Percentiles rank a stretch among this genome's conserved stretches.
These are phyloP conservation scores for Oplegnathus fasciatus DNA, from an alignment of 2,113 vertebrate species.

Conservation along the genomic window DNA sequence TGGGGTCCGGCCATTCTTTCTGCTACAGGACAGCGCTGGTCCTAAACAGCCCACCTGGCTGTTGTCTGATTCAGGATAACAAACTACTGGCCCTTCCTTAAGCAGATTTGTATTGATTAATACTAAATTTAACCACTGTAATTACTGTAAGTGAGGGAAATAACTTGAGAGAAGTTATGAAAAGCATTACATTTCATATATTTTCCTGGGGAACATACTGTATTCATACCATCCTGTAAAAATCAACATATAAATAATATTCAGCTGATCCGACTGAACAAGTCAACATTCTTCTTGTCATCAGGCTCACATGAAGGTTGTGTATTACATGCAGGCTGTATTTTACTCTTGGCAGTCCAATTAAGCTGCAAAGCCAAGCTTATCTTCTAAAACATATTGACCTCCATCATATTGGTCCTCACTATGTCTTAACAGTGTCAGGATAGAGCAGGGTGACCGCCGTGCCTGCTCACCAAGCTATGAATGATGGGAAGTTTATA, in stretches of 20 bases:
- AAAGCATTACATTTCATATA: background rate
- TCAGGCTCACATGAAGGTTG: background rate
- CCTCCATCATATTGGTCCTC: conserved; percentile 24
- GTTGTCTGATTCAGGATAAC: conserved; percentile 3
- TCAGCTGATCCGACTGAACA: background rate
- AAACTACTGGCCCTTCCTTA: background rate
- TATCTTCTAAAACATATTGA: conserved; percentile 31
- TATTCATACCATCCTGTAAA: background rate
- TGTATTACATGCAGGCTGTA: conserved; percentile 11
- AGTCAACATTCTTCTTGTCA: background rate
- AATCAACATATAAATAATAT: background rate
- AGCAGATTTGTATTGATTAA: background rate
- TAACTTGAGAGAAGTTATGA: background rate
- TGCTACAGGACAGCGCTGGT: conserved; percentile 21
- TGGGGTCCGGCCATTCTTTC: conserved; percentile 38
- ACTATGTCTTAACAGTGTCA: conserved; percentile 15
- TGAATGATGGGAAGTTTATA: conserved; percentile 30
- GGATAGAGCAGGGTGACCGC: background rate
- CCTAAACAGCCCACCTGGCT: conserved; percentile 11
- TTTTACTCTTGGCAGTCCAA: conserved; percentile 24
- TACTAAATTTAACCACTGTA: background rate
- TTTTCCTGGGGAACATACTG: background rate
- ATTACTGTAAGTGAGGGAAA: background rate
- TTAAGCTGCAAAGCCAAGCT: conserved; percentile 26
- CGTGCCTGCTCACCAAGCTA: background rate